Base-by-base conservation (phyloP, 2,797 vertebrate species). In the Echeneis naucrates region DNA sequence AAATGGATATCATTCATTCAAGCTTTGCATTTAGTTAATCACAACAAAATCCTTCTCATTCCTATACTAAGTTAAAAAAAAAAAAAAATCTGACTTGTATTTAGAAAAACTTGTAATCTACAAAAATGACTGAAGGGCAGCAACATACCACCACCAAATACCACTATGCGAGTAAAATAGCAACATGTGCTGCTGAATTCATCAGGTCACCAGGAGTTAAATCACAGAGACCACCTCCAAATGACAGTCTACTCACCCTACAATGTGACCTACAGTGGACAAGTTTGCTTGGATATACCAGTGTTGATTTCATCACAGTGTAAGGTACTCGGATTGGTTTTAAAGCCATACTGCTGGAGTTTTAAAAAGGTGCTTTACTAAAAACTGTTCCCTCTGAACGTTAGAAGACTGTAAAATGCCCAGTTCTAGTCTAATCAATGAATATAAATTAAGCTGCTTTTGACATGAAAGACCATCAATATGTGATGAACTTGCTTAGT, bases 221-320 rank as follows among this genome's bases (percentile, higher is more conserved):
- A 7, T 45, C 37, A 44, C 11, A 53, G 7, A 42, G 44, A 13
- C 23, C 38, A 53, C 33, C 35, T 37, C 48, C 19, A 66, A 58
- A 44, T 1, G 2, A 37, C 4, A n/a, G 4, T 24, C 33, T 8
- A 24, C 21, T 38, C 21, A 38, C 8, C 8, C 1, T 5, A 40
- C 30, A 24, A 26, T 35, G 32, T 40, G 40, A 44, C 33, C 48
- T 40, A 19, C 30, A 78, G 40, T 8, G 21, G 45, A 47, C 10
- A 26, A 3, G 24, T 35, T 52, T 30, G 13, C 9, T n/a, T 21
- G 32, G 21, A 55, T 55, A 50, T 2, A 56, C 13, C n/a, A 69
- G 8, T 30, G 21, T 63, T 54, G 54, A 30, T 51, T 63, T 32
- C 16, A 35, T 84, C 81, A 87, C 78, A 88, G 87, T 87, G 81